Base-by-base conservation (phyloP, 2,797 vertebrate species). In the Muscicapa comitata region DNA sequence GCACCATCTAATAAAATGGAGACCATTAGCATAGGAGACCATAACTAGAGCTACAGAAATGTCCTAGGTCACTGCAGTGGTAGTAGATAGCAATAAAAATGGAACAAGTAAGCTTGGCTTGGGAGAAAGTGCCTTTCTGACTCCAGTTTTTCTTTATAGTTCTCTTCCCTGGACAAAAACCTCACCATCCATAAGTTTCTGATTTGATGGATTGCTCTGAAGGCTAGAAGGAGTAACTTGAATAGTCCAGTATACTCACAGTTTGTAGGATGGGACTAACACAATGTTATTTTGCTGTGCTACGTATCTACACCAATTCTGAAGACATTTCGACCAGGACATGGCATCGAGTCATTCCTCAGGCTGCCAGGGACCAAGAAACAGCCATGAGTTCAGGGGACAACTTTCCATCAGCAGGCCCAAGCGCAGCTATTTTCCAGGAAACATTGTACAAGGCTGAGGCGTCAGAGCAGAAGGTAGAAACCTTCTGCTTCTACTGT, bases 221-320 rank as follows among this genome's bases (percentile, higher is more conserved):
- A 67, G 24, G 42, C 68, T 63, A 29, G 38, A 50, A 91, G 35
- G 28, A 18, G 16, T 82, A 62, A 59, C 13, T 21, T 35, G 53
- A 58, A 47, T 17, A 67, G n/a, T 70, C 63, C 18, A 35, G 15
- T 51, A 13, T 48, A 16, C 51, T 70, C 33, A 10, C 37, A 67
- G n/a, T 70, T 62, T 70, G 17, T 50, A n/a, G 50, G 57, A n/a
- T 57, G 37, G 38, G 31, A 76, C 71, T 26, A 85, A 25, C 7
- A 10, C 25, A 24, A 15, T 3, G 13, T 70, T 66, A 37, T 51
- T 94, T 75, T 91, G 40, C 55, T 3, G 2, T 29, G 20, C 12
- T 9, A 28, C 0, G 0, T 62, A 37, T 26, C 51, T 79, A 37
- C 16, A 47, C 47, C 28, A 38, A 2, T 25, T 65, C 77, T 73